These are phyloP conservation scores for Merluccius polli DNA, from an alignment of 2,797 vertebrate species.

Conservation along the genomic window DNA sequence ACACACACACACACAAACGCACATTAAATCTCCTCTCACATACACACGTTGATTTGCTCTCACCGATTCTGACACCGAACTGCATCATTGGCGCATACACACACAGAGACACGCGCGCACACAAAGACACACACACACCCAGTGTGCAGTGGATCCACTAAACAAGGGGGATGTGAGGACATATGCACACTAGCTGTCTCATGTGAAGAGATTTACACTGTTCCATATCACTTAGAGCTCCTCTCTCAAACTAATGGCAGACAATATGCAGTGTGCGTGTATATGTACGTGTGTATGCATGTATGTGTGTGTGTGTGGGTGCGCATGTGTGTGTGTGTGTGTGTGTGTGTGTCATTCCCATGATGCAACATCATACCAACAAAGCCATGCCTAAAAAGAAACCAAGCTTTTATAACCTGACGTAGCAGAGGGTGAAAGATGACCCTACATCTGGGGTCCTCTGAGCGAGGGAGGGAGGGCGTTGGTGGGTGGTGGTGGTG, in stretches of 20 bases:
- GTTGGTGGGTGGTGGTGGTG: too few relatives aligned
- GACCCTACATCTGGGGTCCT: too few relatives aligned
- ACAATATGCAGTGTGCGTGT: not conserved
- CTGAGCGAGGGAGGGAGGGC: too few relatives aligned
- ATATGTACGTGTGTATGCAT: not conserved
- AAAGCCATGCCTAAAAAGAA: too few relatives aligned
- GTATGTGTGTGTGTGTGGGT: not conserved
- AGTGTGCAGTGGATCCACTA: slow-evolving; percentile 14
- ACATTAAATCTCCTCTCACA: not conserved
- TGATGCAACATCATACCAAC: too few relatives aligned
- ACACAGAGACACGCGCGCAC: not conserved
- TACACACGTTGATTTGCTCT: too few relatives aligned
- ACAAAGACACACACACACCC: slow-evolving; percentile 9
- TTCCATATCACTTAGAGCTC: slow-evolving; percentile 37
- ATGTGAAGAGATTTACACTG: slow-evolving; percentile 42
- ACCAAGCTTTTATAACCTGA: too few relatives aligned
- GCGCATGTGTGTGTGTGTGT: not conserved
- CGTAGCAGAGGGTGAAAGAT: too few relatives aligned
- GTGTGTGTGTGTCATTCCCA: not conserved
- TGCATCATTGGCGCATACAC: not conserved
- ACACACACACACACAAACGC: not conserved
- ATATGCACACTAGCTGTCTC: slow-evolving; percentile 30
- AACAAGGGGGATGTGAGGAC: slow-evolving; percentile 39
- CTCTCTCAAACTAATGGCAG: slow-evolving; percentile 30
- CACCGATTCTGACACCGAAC: not conserved